These are phyloP conservation scores for Drosophila nebulosa DNA, from an alignment of 1,140 invertebrate genomes.

Conservation along the genomic window DNA sequence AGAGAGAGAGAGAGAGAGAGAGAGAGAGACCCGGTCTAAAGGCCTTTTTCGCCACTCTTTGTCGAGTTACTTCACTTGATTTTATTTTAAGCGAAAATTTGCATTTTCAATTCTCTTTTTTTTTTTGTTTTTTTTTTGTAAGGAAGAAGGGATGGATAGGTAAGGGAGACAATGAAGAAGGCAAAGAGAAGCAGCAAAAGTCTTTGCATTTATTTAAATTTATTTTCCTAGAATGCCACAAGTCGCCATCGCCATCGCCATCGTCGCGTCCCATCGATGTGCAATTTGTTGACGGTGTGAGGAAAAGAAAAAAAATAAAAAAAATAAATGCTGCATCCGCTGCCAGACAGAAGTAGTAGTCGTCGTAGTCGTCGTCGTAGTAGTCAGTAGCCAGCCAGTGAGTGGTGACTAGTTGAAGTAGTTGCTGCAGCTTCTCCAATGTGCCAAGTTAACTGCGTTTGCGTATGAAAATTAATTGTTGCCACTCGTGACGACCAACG, in stretches of 20 bases:
- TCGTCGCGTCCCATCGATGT: slow-evolving; percentile 51
- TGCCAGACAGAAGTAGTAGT: no score
- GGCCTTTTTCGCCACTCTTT: background rate
- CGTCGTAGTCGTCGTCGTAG: no score
- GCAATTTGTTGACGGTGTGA: slow-evolving; percentile 65
- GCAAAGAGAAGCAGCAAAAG: slow-evolving; percentile 1
- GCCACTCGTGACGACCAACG: slow-evolving; percentile 74
- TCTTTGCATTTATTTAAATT: slow-evolving; percentile 72
- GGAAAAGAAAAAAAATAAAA: slow-evolving; percentile 5
- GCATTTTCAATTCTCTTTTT: slow-evolving; percentile 62
- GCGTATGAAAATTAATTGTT: slow-evolving; percentile 79
- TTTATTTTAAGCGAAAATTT: slow-evolving; percentile 66
- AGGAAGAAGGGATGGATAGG: no score
- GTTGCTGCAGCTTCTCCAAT: slow-evolving; percentile 9
- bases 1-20: background rate
- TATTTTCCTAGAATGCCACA: slow-evolving; percentile 77
- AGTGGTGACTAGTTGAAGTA: no score
- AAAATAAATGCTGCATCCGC: slow-evolving; percentile 30
- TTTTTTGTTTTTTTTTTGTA: no score
- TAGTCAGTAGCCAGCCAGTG: slow-evolving; percentile 17
- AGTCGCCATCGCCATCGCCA: slow-evolving; percentile 45
- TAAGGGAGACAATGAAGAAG: background rate
- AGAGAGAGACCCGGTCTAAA: background rate
- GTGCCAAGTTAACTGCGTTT: slow-evolving; percentile 51
- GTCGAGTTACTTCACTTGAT: slow-evolving; percentile 47